Percentiles rank a stretch among this genome's conserved stretches.
Evolutionary conservation across 2,113 vertebrate species (phyloP).

Genomic region (Eclectus roratus): DNA sequence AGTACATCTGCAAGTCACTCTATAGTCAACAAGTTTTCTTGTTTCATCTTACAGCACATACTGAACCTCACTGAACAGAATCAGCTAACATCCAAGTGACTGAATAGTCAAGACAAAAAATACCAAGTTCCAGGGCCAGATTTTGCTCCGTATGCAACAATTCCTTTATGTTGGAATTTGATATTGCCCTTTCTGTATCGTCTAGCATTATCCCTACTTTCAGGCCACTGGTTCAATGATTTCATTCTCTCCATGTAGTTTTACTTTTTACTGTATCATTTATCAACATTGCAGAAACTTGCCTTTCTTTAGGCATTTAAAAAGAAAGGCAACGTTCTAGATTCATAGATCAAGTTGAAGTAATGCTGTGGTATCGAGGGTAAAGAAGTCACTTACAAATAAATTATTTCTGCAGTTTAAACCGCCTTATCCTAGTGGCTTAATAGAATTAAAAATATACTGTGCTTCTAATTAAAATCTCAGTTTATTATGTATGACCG

Average conservation of each 20-base stretch:
- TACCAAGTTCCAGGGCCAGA: neutral
- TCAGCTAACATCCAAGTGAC: neutral
- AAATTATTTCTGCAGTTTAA: neutral
- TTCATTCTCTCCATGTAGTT: neutral
- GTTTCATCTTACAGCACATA: neutral
- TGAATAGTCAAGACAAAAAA: conserved; percentile 8
- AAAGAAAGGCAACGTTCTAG: neutral
- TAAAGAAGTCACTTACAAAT: conserved; percentile 10
- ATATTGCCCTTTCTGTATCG: neutral
- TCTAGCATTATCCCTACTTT: neutral
- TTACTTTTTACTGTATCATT: neutral
- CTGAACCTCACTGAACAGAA: neutral
- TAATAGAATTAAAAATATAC: neutral
- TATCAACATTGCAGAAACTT: neutral
- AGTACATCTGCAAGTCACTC: neutral
- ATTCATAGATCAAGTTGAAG: neutral
- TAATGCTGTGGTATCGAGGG: conserved; percentile 9
- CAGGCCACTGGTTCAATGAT: neutral
- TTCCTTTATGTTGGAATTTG: neutral
- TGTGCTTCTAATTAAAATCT: neutral
- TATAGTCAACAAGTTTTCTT: neutral
- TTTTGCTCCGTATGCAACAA: neutral
- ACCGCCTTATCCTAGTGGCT: neutral
- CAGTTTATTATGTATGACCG: neutral
- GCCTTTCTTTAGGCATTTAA: neutral